Conservation (phyloP, 2,888 invertebrate species). For the Tachina grossa region DNA sequence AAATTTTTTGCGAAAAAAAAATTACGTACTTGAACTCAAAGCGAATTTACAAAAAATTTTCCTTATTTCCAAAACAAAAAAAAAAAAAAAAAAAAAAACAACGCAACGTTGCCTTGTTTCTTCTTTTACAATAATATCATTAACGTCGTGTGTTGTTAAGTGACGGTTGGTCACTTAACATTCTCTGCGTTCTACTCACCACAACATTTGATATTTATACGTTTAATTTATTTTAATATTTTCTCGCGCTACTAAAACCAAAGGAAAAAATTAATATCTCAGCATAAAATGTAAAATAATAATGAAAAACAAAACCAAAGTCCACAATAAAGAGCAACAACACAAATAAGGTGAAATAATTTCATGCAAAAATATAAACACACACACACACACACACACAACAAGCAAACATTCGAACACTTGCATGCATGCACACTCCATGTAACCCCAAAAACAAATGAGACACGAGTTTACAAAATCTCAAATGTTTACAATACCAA, state of each 20-base stretch:
- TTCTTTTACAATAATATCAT: slow-evolving; percentile 17
- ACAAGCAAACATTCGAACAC: not conserved
- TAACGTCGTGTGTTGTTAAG: slow-evolving; percentile 35
- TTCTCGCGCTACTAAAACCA: slow-evolving; percentile 12
- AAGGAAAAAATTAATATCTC: slow-evolving; percentile 16
- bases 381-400: not conserved
- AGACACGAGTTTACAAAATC: slow-evolving; percentile 2
- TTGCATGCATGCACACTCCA: not conserved
- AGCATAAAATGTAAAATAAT: slow-evolving; percentile 4
- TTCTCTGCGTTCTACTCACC: slow-evolving; percentile 51
- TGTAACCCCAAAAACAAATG: slow-evolving; percentile 2
- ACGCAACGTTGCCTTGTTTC: slow-evolving; percentile 56
- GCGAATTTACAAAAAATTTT: slow-evolving; percentile 20
- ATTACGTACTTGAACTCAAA: not conserved
- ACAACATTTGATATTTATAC: slow-evolving; percentile 51
- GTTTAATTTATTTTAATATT: slow-evolving; percentile 56
- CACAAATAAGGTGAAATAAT: slow-evolving; percentile 65
- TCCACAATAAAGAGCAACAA: slow-evolving; percentile 50
- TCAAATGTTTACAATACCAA: slow-evolving; percentile 23
- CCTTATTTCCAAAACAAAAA: not conserved
- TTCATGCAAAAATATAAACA: slow-evolving; percentile 18
- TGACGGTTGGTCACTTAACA: slow-evolving; percentile 52
- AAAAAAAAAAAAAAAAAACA: slow-evolving; percentile 1
- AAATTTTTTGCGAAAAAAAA: not conserved
- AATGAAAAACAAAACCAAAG: slow-evolving; percentile 41